phyloP scores from a whole-genome alignment of 1,140 invertebrate species.

The Bombus affinis region DNA sequence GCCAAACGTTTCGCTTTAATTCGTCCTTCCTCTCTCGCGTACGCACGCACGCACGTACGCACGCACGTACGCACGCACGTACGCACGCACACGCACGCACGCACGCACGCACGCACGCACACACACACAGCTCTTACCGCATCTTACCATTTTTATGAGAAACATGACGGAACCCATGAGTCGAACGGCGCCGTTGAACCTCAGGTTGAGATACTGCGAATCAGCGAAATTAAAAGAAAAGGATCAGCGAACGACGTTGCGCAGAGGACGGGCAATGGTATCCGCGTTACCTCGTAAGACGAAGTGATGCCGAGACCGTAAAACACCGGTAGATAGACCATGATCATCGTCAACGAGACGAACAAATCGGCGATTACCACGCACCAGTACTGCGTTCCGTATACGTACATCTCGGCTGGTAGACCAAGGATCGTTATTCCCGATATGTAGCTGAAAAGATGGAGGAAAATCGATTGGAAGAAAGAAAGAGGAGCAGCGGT shows the following conservation, averaged over 20 bases:
- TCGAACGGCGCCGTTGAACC: conserved; percentile 86
- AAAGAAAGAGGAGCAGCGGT: fast-evolving
- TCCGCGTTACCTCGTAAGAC: conserved; percentile 88
- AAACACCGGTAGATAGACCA: conserved; percentile 93
- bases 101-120: fast-evolving
- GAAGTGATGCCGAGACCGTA: conserved; percentile 92
- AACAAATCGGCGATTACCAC: conserved; percentile 87
- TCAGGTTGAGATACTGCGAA: conserved; percentile 88
- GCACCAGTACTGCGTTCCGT: conserved; percentile 91
- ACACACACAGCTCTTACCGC: fast-evolving
- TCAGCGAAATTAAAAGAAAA: background rate
- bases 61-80: too few species aligned
- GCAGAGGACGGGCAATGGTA: too few species aligned
- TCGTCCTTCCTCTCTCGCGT: background rate
- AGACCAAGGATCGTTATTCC: conserved; percentile 95
- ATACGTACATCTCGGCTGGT: conserved; percentile 95
- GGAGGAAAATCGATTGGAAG: fast-evolving
- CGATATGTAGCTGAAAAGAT: conserved; percentile 90
- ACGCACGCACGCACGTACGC: fast-evolving
- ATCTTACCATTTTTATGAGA: conserved; percentile 83
- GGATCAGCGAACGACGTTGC: too few species aligned
- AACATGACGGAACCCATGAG: conserved; percentile 87
- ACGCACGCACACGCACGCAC: fast-evolving
- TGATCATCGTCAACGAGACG: conserved; percentile 88
- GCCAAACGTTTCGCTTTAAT: background rate